These are phyloP conservation scores for Patella caerulea DNA, from an alignment of 2,888 invertebrate genomes.

Conservation along the genomic window DNA sequence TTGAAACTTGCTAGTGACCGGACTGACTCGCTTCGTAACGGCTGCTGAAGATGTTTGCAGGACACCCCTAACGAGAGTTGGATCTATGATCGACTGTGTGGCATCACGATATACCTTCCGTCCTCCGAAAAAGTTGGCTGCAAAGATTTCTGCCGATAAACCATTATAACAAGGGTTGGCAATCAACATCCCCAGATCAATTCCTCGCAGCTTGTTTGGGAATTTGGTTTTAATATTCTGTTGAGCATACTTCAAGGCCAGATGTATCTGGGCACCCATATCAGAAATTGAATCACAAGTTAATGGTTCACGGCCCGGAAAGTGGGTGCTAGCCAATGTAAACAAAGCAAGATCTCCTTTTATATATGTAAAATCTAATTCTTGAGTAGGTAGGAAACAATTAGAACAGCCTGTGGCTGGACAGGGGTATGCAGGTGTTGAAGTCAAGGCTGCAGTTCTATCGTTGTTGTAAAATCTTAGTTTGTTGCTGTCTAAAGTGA, in stretches of 20 bases:
- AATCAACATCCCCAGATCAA: constrained; percentile 54
- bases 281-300: constrained; percentile 49
- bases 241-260: constrained; percentile 59
- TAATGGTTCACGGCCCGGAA: constrained; percentile 43
- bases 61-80: constrained; percentile 49
- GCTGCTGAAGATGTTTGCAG: constrained; percentile 40
- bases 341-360: constrained; percentile 58
- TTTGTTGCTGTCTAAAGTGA: constrained; percentile 34
- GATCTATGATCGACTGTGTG: constrained; percentile 46
- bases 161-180: constrained; percentile 55
- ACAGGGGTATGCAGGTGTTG: constrained; percentile 47
- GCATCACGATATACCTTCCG: constrained; percentile 42
- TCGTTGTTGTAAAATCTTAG: constrained; percentile 44
- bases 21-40: background rate
- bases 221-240: constrained; percentile 30
- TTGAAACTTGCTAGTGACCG: background rate
- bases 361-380: constrained; percentile 40
- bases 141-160: constrained; percentile 44
- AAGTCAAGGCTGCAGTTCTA: constrained; percentile 31
- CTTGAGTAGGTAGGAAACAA: constrained; percentile 47
- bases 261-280: constrained; percentile 44
- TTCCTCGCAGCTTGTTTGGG: constrained; percentile 40
- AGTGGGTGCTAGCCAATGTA: constrained; percentile 53
- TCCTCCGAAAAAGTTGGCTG: constrained; percentile 52
- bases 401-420: constrained; percentile 48